Base-by-base conservation (phyloP, 2,797 vertebrate genomes). In the Hippopotamyrus pictus region DNA sequence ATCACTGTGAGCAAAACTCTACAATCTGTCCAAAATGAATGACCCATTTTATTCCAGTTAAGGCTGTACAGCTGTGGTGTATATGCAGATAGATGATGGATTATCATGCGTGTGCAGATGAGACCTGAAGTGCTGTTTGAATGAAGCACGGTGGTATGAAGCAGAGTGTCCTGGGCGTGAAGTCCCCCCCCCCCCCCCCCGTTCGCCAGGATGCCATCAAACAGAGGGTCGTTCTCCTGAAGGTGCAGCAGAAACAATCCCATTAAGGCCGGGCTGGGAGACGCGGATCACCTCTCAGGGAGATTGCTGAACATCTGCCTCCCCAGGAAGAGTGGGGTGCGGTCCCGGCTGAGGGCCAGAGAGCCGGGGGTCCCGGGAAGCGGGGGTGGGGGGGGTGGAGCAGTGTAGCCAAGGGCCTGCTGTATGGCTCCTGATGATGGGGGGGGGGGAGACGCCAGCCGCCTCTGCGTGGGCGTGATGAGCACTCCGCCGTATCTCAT, bases 221-320 rank as follows among this genome's bases (percentile, higher is more conserved):
- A 29, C 19, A 46, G 65, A 62, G 33, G 17, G 44, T 22, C 11
- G 76, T 48, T 53, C 11, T 91, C 91, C 91, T 93, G 90, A 91
- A 92, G 92, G 92, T 91, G 94, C 94, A 92, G 91, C 90, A 93
- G 90, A 95, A 94, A 93, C 90, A 91, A 92, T 94, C 94, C 91
- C 93, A 93, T 95, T 95, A 95, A 92, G 93, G 88, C 92, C 92
- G 89, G 91, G 91, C 91, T 91, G 89, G 14, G 89, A 91, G 89
- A 88, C 90, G 69, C 89, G 91, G 91, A 93, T 92, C 91, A 91
- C 93, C 95, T 96, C 92, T 96, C 93, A 94, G 93, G 93, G 90
- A 94, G 92, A 96, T 95, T 94, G 94, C 93, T 92, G 91, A 94
- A 92, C 93, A 95, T 94, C 95, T 95, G 93, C 89, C 91, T 92